Percentiles rank a stretch among this genome's conserved stretches.
These are phyloP conservation scores for Micromussa lordhowensis DNA, from an alignment of 92 coral and sea anemone species.

Conservation along the genomic window DNA sequence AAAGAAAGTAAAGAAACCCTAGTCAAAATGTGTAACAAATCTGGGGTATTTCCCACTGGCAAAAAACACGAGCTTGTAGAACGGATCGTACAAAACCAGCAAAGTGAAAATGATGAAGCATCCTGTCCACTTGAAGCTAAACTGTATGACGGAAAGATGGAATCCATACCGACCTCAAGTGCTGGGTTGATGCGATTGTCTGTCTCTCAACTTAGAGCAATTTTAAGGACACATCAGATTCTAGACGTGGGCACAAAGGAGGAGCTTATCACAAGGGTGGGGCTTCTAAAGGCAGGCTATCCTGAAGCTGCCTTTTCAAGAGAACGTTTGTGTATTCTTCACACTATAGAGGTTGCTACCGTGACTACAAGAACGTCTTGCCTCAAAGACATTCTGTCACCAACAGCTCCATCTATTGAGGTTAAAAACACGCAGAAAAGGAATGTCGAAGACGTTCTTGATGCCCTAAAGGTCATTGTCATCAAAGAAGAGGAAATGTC, in stretches of 20 bases:
- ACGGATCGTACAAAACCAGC: constrained; percentile 36
- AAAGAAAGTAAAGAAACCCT: constrained; percentile 50
- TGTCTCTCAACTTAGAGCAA: constrained; percentile 51
- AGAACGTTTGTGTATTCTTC: no score
- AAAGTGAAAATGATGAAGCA: constrained; percentile 2
- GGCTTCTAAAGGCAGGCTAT: no score
- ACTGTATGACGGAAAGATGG: constrained; percentile 45
- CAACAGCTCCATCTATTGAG: constrained; percentile 32
- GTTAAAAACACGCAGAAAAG: constrained; percentile 26
- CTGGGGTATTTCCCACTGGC: constrained; percentile 41
- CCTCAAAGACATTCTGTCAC: constrained; percentile 34
- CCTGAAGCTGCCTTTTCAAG: no score
- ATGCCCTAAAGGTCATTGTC: constrained; percentile 7
- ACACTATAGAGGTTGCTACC: no score
- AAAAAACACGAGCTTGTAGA: constrained; percentile 65
- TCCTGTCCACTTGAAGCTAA: constrained; percentile 21
- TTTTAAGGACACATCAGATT: constrained; percentile 46
- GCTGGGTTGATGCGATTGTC: constrained; percentile 56
- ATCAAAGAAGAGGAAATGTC: constrained; percentile 26
- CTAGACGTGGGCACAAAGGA: no score
- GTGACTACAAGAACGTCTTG: constrained; percentile 52
- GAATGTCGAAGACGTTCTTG: constrained; percentile 36
- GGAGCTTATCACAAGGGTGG: no score
- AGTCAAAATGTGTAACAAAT: constrained; percentile 40
- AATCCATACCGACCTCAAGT: constrained; percentile 52